phyloP scores from a whole-genome alignment of 2,797 vertebrate species.

The Falco concolor region DNA sequence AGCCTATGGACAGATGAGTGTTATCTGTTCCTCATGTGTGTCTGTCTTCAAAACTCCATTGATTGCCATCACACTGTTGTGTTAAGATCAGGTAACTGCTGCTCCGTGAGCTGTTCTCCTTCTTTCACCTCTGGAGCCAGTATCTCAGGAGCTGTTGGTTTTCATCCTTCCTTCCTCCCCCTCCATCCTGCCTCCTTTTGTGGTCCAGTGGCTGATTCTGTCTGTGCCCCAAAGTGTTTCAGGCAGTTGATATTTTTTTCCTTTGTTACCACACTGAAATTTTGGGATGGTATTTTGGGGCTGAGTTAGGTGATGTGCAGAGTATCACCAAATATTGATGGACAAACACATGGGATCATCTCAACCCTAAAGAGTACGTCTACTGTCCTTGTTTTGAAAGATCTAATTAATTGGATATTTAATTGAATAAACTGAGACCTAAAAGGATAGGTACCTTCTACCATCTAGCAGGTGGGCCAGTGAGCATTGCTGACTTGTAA shows the following conservation, averaged over 20 bases:
- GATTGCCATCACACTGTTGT: background rate
- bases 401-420: background rate
- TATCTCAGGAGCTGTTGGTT: background rate
- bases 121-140: background rate
- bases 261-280: background rate
- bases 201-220: background rate
- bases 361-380: background rate
- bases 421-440: background rate
- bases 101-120: background rate
- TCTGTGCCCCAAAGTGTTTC: background rate
- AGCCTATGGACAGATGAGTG: fast-evolving
- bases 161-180: background rate
- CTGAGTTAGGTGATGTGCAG: background rate
- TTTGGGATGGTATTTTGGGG: background rate
- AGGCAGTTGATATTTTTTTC: background rate
- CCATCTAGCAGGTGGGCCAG: background rate
- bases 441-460: background rate
- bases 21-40: fast-evolving
- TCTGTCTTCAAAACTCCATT: background rate
- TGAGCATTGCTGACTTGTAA: background rate
- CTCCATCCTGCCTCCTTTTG: background rate
- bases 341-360: background rate
- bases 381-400: background rate
- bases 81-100: background rate
- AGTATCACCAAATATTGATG: background rate